These are phyloP conservation scores for Paradoxurus hermaphroditus DNA, from an alignment of 2,113 vertebrate species.

Conservation along the genomic window DNA sequence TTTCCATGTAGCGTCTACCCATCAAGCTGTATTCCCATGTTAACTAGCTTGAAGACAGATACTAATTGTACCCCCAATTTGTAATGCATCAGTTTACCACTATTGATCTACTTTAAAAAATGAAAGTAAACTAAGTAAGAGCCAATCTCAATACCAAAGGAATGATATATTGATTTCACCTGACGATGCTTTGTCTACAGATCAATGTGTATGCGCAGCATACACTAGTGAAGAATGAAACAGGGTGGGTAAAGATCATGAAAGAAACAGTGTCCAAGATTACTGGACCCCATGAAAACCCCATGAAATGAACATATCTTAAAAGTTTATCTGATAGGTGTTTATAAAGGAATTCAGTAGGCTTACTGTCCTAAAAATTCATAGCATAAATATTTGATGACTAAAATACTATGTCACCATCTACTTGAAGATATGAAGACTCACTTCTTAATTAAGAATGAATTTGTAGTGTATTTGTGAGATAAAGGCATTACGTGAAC, in stretches of 20 bases:
- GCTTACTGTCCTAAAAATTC: not conserved
- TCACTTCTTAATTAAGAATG: not conserved
- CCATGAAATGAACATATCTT: constrained; percentile 88
- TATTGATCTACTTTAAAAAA: constrained; percentile 89
- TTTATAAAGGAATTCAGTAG: constrained; percentile 76
- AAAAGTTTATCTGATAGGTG: constrained; percentile 68
- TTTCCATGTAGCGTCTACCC: constrained; percentile 33
- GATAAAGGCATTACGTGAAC: not conserved
- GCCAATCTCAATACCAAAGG: constrained; percentile 89
- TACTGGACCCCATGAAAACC: constrained; percentile 83
- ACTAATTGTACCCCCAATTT: constrained; percentile 92
- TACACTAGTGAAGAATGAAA: constrained; percentile 89
- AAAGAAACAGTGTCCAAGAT: constrained; percentile 81
- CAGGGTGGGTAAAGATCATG: constrained; percentile 84
- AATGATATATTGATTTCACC: constrained; percentile 95
- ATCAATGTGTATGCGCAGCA: constrained; percentile 87
- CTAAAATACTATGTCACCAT: not conserved
- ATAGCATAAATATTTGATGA: constrained; percentile 31
- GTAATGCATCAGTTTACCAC: constrained; percentile 86
- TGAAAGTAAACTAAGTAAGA: constrained; percentile 87
- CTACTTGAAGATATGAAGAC: constrained; percentile 2
- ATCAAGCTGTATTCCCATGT: constrained; percentile 73
- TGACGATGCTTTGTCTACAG: constrained; percentile 91
- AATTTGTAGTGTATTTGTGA: not conserved
- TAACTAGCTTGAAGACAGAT: constrained; percentile 83